A percentile compares a stretch with the other conserved stretches of the same genome.
Evolutionary conservation across 2,888 invertebrate species (phyloP).

Genomic region (Periphyllus acericola): DNA sequence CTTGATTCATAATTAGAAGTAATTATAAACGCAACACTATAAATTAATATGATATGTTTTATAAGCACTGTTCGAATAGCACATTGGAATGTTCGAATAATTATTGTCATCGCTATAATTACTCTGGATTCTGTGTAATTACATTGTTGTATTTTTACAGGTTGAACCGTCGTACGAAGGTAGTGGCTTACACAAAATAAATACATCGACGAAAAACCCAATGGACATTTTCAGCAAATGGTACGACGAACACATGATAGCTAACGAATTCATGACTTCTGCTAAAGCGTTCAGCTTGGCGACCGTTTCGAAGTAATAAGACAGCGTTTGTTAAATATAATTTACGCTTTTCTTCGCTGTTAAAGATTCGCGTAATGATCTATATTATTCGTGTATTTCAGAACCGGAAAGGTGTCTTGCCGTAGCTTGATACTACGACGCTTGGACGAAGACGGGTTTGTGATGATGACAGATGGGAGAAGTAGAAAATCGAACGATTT

Average conservation of each 20-base stretch:
- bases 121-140: background rate
- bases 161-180: background rate
- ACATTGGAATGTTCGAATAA: background rate
- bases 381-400: conserved; percentile 64
- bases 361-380: background rate
- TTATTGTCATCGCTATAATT: too few species aligned
- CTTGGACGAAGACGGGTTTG: conserved; percentile 69
- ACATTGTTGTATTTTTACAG: conserved; percentile 11
- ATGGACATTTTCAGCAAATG: conserved; percentile 69
- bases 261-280: conserved; percentile 63
- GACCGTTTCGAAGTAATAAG: conserved; percentile 68
- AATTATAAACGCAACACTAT: background rate
- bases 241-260: conserved; percentile 66
- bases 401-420: conserved; percentile 67
- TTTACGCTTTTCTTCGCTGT: background rate
- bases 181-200: conserved; percentile 67
- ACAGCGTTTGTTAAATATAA: background rate
- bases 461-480: conserved; percentile 69
- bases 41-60: background rate
- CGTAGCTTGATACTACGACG: conserved; percentile 68
- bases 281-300: conserved; percentile 68
- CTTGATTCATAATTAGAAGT: too few species aligned
- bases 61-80: background rate
- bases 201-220: conserved; percentile 67
- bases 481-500: conserved; percentile 69